These are phyloP conservation scores for Athetis lepigone DNA, from an alignment of 2,888 invertebrate species.

Conservation along the genomic window DNA sequence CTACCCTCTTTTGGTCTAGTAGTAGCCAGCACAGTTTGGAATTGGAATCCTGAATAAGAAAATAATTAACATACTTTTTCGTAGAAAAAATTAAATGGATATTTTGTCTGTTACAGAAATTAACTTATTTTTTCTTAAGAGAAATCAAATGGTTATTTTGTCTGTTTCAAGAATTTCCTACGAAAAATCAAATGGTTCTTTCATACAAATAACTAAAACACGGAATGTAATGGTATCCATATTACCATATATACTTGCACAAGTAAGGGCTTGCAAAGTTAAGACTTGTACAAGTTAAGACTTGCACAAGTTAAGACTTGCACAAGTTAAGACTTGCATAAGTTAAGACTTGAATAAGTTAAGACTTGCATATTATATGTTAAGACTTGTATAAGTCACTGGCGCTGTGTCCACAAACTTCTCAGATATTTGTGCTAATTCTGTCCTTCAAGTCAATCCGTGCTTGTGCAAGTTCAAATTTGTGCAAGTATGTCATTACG, in stretches of 20 bases:
- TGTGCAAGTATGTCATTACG: not conserved
- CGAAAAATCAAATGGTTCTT: no score
- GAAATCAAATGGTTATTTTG: constrained; percentile 18
- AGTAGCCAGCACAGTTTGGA: not conserved
- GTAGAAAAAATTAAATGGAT: constrained; percentile 1
- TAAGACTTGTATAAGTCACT: not conserved
- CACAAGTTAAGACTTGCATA: no score
- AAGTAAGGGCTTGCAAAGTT: not conserved
- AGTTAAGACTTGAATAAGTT: not conserved
- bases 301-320: no score
- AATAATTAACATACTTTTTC: not conserved
- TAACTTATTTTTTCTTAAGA: not conserved
- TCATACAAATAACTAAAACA: no score
- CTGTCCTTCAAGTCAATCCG: not conserved
- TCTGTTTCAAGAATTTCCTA: not conserved
- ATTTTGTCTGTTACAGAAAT: not conserved
- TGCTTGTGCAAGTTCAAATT: not conserved
- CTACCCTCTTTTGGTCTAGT: not conserved
- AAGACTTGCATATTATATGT: no score
- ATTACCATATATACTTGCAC: no score
- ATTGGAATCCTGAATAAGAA: not conserved
- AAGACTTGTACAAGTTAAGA: no score
- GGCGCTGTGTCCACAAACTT: no score
- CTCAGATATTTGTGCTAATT: not conserved
- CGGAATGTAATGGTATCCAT: no score